phyloP scores from a whole-genome alignment of 1,140 invertebrate genomes.

The Pseudobourletiella spinata region DNA sequence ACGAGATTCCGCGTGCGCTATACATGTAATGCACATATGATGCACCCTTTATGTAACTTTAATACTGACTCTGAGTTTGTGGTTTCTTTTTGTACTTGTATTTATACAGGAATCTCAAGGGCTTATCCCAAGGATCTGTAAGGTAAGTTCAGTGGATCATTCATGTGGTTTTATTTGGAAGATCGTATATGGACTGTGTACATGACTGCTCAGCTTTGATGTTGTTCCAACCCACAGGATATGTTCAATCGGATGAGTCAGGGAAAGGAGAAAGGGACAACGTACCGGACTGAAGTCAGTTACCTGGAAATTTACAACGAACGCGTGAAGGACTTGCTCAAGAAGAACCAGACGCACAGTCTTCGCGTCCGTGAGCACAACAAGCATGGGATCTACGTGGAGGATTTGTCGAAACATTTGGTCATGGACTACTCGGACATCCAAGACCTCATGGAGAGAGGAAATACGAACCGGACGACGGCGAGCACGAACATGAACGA shows the following conservation, averaged over 20 bases:
- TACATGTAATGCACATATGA: no score
- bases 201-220: background rate
- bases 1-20: no score
- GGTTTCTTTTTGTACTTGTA: no score
- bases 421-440: conserved; percentile 78
- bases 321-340: conserved; percentile 74
- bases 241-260: conserved; percentile 48
- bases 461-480: conserved; percentile 67
- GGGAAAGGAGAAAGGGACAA: conserved; percentile 69
- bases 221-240: conserved; percentile 10
- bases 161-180: no score
- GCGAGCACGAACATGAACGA: conserved; percentile 79
- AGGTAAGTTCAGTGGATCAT: conserved; percentile 46
- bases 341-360: conserved; percentile 50
- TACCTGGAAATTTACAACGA: conserved; percentile 91
- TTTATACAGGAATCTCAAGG: conserved; percentile 62
- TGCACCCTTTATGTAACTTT: no score
- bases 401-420: conserved; percentile 75
- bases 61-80: no score
- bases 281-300: conserved; percentile 70
- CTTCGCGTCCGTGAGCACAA: conserved; percentile 87
- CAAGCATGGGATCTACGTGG: conserved; percentile 82
- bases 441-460: conserved; percentile 64
- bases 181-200: no score
- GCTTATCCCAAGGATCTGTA: conserved; percentile 76